Evolutionary conservation across 2,113 vertebrate genomes (phyloP), one percentile per base, ranked within the genome.

Genomic region (Strix uralensis): DNA sequence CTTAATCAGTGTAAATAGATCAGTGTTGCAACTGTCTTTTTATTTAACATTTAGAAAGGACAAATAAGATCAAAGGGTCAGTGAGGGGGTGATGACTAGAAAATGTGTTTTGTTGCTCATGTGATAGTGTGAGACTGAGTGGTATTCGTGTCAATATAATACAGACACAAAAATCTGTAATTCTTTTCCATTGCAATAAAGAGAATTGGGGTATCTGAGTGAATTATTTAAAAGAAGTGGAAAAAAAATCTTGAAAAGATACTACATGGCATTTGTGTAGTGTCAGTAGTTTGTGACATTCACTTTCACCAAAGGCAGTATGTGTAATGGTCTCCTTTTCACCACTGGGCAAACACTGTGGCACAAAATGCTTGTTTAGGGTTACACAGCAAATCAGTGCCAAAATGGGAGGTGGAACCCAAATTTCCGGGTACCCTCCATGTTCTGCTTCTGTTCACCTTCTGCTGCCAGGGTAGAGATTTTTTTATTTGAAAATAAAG

Each of bases 1-100:
- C 83, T 90, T 96, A 96, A 95, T 97, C 93, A 94, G 86, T 95
- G 44, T 93, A 97, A 96, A 95, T n/a, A 80, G 91, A 91, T 81
- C 90, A 92, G 52, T 36, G 72, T 47, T 83, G 75, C 71, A 95
- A 81, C 34, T 46, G 27, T 66, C 46, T 87, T 94, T 92, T 81
- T 77, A 70, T 74, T 94, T 57, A 70, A 82, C 42, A 47, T 52
- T 87, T 91, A 5, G 51, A 73, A 86, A 77, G 70, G 40, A 67
- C 36, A 84, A 74, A 58, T 70, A 52, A 86, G 38, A 95, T 90
- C 49, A 87, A 95, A 90, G n/a, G n/a, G 40, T 34, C 30, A 51
- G 59, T 42, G 69, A 92, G 75, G 20, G 32, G 12, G 11, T 27
- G 51, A 54, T 46, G 17, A 94, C 62, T 26, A 58, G 17, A 58